A percentile compares a stretch with the other conserved stretches of the same genome.
Evolutionary conservation across 2,113 vertebrate genomes (phyloP).

Genomic region (Thinocorus orbignyianus): DNA sequence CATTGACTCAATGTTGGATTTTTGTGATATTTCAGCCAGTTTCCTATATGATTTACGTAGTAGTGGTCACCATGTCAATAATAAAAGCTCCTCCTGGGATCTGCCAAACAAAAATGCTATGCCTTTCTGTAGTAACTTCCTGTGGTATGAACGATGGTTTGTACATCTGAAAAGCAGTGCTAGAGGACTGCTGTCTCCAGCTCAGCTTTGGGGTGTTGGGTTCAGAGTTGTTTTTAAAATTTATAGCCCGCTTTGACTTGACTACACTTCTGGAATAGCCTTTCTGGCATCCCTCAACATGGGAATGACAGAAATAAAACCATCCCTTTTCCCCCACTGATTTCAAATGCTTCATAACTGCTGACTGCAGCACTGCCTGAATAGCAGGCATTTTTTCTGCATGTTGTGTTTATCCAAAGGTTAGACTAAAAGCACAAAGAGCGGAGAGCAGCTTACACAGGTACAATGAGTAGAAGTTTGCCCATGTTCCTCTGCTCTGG

Average conservation of each 20-base stretch:
- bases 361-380: not conserved
- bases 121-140: not conserved
- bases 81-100: not conserved
- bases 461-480: not conserved
- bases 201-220: not conserved
- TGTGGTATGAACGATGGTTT: not conserved
- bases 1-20: not conserved
- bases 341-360: not conserved
- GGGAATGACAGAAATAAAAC: slow-evolving; percentile 17
- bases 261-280: not conserved
- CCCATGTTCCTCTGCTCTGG: not conserved
- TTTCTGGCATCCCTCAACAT: not conserved
- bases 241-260: not conserved
- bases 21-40: not conserved
- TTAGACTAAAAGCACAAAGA: not conserved
- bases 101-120: not conserved
- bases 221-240: not conserved
- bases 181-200: not conserved
- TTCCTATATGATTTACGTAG: not conserved
- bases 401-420: not conserved
- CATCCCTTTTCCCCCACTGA: not conserved
- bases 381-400: not conserved
- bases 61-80: not conserved
- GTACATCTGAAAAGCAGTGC: not conserved
- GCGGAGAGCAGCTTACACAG: not conserved